A percentile compares a stretch with the other conserved stretches of the same genome.
Evolutionary conservation across 2,888 invertebrate species (phyloP).

Genomic region (Drosophila meridiana): DNA sequence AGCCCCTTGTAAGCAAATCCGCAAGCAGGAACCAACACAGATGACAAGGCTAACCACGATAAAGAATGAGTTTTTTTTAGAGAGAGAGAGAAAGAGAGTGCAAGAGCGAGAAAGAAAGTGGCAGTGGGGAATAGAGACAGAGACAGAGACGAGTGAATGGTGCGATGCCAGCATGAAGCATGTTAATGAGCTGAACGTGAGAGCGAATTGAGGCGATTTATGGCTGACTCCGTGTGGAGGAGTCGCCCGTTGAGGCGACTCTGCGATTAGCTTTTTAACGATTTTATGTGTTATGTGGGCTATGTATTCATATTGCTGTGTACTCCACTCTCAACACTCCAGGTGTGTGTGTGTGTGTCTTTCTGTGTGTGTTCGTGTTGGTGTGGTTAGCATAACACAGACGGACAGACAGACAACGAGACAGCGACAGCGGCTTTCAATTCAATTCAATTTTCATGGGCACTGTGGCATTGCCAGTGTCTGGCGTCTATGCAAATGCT

Average conservation of each 20-base stretch:
- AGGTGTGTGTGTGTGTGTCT: slow-evolving; percentile 23
- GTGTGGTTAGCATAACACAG: slow-evolving; percentile 64
- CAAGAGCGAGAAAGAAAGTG: slow-evolving; percentile 2
- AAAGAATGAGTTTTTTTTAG: slow-evolving; percentile 30
- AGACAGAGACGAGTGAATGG: slow-evolving; percentile 8
- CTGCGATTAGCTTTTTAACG: slow-evolving; percentile 74
- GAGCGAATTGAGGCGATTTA: slow-evolving; percentile 57
- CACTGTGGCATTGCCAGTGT: slow-evolving; percentile 80
- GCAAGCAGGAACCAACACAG: slow-evolving; percentile 26
- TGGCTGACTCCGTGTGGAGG: slow-evolving; percentile 40
- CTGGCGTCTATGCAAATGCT: slow-evolving; percentile 70
- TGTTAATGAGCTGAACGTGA: slow-evolving; percentile 56
- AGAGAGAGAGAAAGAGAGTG: neutral
- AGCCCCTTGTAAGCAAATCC: slow-evolving; percentile 11
- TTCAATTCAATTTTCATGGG: slow-evolving; percentile 60
- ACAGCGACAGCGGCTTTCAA: slow-evolving; percentile 75
- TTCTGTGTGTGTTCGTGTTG: slow-evolving; percentile 12
- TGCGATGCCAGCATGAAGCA: slow-evolving; percentile 37
- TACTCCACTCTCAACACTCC: slow-evolving; percentile 54
- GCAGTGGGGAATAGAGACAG: neutral
- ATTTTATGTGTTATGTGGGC: slow-evolving; percentile 39
- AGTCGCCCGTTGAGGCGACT: slow-evolving; percentile 48
- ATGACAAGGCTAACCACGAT: slow-evolving; percentile 42
- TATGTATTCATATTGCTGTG: slow-evolving; percentile 37
- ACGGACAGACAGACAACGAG: slow-evolving; percentile 79